These are phyloP conservation scores for Gandaritis pyraliata DNA, from an alignment of 2,888 invertebrate species.

Conservation along the genomic window DNA sequence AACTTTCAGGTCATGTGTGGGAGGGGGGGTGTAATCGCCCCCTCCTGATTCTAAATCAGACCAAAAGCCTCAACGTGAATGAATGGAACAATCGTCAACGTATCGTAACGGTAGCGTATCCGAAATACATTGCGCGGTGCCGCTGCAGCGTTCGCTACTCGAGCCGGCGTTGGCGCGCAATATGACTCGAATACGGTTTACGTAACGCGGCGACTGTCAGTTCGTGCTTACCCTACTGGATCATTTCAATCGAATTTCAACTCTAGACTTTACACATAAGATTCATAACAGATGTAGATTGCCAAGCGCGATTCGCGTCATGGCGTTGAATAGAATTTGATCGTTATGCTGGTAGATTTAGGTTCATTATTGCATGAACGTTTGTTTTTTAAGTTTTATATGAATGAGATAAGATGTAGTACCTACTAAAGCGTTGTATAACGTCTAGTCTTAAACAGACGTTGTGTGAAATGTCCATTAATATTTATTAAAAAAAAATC, in stretches of 20 bases:
- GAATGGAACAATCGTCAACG: no score
- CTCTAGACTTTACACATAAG: not conserved
- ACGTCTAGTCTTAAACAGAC: no score
- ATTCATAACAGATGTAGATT: slow-evolving; percentile 6
- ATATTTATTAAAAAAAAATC: no score
- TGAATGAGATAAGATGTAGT: not conserved
- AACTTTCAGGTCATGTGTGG: slow-evolving; percentile 76
- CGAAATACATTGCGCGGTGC: no score
- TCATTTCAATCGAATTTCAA: not conserved
- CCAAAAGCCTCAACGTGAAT: not conserved
- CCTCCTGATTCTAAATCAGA: slow-evolving; percentile 24
- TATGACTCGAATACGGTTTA: no score
- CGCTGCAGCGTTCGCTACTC: no score
- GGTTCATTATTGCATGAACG: slow-evolving; percentile 11
- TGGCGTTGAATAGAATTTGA: not conserved
- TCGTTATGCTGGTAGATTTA: slow-evolving; percentile 1
- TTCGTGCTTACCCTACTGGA: no score
- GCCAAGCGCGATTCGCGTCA: not conserved
- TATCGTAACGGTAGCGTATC: no score
- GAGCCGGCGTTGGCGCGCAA: no score
- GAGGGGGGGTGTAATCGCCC: slow-evolving; percentile 62
- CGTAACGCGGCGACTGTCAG: no score
- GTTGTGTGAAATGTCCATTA: no score
- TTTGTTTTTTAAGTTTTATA: slow-evolving; percentile 1
- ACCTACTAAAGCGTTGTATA: slow-evolving; percentile 2